Base-by-base conservation (phyloP, 2,113 vertebrate genomes). In the Canis aureus region DNA sequence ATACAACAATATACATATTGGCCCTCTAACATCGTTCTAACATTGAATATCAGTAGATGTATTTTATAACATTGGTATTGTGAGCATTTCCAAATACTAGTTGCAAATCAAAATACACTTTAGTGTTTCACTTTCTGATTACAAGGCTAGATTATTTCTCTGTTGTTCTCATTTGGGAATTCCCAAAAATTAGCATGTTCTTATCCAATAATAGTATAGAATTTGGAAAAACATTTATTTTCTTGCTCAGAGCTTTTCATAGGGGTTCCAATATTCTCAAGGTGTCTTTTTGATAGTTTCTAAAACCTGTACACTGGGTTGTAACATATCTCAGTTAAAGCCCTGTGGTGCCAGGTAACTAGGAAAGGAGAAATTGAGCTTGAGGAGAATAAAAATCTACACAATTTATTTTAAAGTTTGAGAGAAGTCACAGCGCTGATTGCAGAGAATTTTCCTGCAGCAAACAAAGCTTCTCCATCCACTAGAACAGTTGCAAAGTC, bases 211-310 rank as follows among this genome's bases (percentile, higher is more conserved):
- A 64, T 55, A 64, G 27, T 32, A 59, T 80, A 82, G 84, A 94
- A 88, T 95, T 95, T 83, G 19, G 67, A 93, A 89, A n/a, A 95
- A 51, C 0, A 4, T 96, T 91, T 96, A 81, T 89, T 97, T 96
- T 11, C 57, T 92, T 96, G 17, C 57, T 92, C 1, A 2, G n/a
- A 92, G 35, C 15, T 95, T 92, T 97, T 88, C 43, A 88, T 64
- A 94, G 64, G 43, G 81, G 79, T 87, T 95, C 19, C 57, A 90
- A 27, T 80, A 76, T 49, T 80, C 38, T 96, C 25, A 51, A 85
- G 12, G 29, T 86, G 12, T 79, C 83, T 97, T 95, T 66, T 78
- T 95, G 89, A 86, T 69, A 59, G 25, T 60, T 92, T 80, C 76
- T 27, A 25, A 80, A 57, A 76, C 17, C 1, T 16, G 23, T 38